Evolutionary conservation across 1,140 invertebrate species (phyloP).

Genomic region (Drosophila nebulosa): DNA sequence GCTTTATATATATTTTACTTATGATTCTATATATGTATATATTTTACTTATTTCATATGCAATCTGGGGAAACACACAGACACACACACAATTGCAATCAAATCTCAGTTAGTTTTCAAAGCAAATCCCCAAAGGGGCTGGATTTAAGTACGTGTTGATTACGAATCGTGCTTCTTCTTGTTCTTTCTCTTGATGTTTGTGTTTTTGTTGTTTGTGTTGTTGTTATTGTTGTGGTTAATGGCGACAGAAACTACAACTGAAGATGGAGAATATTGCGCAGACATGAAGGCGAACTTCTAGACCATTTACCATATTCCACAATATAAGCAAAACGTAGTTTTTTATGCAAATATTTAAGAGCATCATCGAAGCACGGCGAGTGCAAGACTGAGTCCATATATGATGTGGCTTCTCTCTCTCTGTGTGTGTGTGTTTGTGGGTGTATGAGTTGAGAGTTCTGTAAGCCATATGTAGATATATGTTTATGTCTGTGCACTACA

Average conservation of each 20-base stretch:
- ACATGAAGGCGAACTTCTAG: constrained; percentile 55
- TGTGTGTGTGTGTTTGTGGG: neutral
- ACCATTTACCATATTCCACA: constrained; percentile 74
- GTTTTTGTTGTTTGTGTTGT: constrained; percentile 9
- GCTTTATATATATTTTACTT: neutral
- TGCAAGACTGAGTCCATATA: constrained; percentile 50
- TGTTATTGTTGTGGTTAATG: constrained; percentile 53
- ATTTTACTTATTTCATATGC: constrained; percentile 18
- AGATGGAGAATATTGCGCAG: constrained; percentile 1
- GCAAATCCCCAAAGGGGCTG: constrained; percentile 16
- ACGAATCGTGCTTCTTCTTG: constrained; percentile 58
- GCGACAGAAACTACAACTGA: constrained; percentile 22
- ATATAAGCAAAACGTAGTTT: constrained; percentile 60
- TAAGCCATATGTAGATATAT: constrained; percentile 70
- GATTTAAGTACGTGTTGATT: constrained; percentile 73
- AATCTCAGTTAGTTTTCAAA: constrained; percentile 17
- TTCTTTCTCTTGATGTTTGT: constrained; percentile 40
- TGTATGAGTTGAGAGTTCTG: constrained; percentile 22
- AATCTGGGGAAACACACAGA: neutral
- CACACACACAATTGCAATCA: constrained; percentile 21
- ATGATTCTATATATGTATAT: too few species aligned
- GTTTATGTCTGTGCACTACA: constrained; percentile 63
- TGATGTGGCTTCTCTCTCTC: constrained; percentile 7
- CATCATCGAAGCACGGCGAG: constrained; percentile 69
- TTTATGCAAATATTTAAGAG: constrained; percentile 79